phyloP scores from a whole-genome alignment of 92 coral and sea anemone genomes.

The Desmophyllum pertusum region DNA sequence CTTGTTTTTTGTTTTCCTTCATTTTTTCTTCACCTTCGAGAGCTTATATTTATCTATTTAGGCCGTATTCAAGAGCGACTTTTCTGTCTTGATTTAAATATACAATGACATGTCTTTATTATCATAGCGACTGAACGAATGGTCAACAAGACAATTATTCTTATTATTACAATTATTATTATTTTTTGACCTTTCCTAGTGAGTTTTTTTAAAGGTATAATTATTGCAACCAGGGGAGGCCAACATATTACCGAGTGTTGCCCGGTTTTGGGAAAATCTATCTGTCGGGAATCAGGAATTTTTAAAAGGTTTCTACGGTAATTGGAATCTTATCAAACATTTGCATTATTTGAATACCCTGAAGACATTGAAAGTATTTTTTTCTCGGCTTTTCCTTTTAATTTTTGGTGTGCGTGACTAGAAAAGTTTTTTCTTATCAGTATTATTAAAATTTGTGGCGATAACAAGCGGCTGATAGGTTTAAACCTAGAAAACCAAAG shows the following conservation, averaged over 20 bases:
- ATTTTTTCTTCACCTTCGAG: too few relatives aligned
- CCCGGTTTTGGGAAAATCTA: not conserved
- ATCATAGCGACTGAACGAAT: not conserved
- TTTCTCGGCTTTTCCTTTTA: not conserved
- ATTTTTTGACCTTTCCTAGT: conserved; percentile 9
- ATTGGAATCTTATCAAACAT: not conserved
- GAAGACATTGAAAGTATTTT: not conserved
- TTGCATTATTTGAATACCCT: not conserved
- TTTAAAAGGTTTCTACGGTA: not conserved
- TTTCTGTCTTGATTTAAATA: not conserved
- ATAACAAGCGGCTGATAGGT: conserved; percentile 13
- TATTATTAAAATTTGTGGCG: conserved; percentile 1
- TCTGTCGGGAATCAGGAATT: not conserved
- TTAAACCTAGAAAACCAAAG: conserved; percentile 2
- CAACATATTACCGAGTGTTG: not conserved
- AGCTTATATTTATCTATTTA: too few relatives aligned
- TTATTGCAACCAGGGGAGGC: conserved; percentile 14
- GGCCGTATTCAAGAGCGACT: too few relatives aligned
- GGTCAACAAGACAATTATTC: not conserved
- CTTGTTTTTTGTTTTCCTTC: too few relatives aligned
- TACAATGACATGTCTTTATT: too few relatives aligned
- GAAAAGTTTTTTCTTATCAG: not conserved
- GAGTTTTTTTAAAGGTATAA: not conserved
- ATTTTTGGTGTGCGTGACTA: conserved; percentile 3
- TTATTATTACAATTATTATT: not conserved